Percentiles rank a stretch among this genome's conserved stretches.
These are phyloP conservation scores for Eutolmus rufibarbis DNA, from an alignment of 2,888 invertebrate species.

Conservation along the genomic window DNA sequence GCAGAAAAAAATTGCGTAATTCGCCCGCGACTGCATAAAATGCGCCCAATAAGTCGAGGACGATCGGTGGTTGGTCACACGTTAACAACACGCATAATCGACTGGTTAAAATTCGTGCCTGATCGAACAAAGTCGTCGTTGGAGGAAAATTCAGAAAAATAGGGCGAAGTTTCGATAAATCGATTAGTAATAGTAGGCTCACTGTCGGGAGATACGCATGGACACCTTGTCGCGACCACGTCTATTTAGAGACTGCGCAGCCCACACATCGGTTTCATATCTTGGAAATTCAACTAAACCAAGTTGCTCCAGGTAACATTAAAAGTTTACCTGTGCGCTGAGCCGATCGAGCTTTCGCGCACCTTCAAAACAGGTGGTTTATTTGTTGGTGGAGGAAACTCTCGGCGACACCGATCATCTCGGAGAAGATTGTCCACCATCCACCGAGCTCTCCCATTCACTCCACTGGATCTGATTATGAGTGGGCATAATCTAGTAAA, in stretches of 20 bases:
- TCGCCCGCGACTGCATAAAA: background rate
- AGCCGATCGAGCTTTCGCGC: slow-evolving; percentile 18
- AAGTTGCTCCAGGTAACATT: slow-evolving; percentile 22
- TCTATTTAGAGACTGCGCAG: slow-evolving; percentile 52
- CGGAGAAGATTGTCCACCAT: background rate
- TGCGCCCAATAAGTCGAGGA: background rate
- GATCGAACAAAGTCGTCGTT: slow-evolving; percentile 21
- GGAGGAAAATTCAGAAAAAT: slow-evolving; percentile 25
- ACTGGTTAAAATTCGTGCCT: slow-evolving; percentile 1
- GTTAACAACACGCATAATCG: background rate
- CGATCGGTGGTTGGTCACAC: background rate
- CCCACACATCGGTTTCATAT: slow-evolving; percentile 46
- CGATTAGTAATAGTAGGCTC: slow-evolving; percentile 21
- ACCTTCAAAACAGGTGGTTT: background rate
- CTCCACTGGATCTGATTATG: background rate
- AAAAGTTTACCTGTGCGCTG: slow-evolving; percentile 29
- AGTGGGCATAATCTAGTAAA: slow-evolving; percentile 13
- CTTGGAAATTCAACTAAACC: slow-evolving; percentile 28
- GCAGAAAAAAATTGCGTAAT: slow-evolving; percentile 27
- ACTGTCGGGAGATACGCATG: slow-evolving; percentile 43
- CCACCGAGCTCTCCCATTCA: slow-evolving; percentile 6
- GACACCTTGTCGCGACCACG: slow-evolving; percentile 50
- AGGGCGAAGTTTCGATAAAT: background rate
- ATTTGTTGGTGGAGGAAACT: slow-evolving; percentile 1
- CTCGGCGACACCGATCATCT: slow-evolving; percentile 12